Evolutionary conservation across 2,888 invertebrate genomes (phyloP), one percentile per base, ranked within the genome.

Genomic region (Dendrolimus pini): DNA sequence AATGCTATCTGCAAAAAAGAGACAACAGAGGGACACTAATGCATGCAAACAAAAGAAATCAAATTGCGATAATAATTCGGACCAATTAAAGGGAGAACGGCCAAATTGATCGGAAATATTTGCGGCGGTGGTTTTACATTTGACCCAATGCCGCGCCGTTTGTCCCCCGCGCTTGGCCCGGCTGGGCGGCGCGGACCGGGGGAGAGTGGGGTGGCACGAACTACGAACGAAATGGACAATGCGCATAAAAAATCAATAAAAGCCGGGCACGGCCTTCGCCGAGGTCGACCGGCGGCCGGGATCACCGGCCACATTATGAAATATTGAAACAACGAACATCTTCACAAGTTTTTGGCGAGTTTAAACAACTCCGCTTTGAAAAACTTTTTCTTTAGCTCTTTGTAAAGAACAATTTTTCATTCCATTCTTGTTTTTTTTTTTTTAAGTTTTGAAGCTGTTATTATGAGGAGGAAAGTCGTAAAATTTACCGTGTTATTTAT

Each of bases 221-320:
- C 72, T 71, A 74, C 74, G 72, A 74, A 75, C 76, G 76, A 78
- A 85, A 83, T 84, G 89, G 87, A 89, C 88, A 88, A 83, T 83
- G 87, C 86, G 87, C 86, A 86, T 89, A 89, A 89, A 89, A 89
- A 89, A 89, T 89, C 88, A 88, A 89, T 88, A 88, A 84, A 81
- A 77, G 81, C 83, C 82, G 85, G 83, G 83, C 76, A 71, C 82
- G 86, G 88, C 87, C 88, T 89, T 85, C 83, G 80, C 67, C 69
- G 86, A 85, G 88, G 88, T 88, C 88, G 83, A 71, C 65, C 75
- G 83, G 76, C 79, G 76, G 61, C 71, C 65, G 71, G 64, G 71
- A 73, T 74, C 72, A 72, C 68, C 70, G 71, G 68, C 70, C 74
- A 65, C 68, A 62, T 66, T 65, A 65, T 65, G 68, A 67, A 73